phyloP scores from a whole-genome alignment of 2,113 vertebrate genomes.

The Oncorhynchus nerka region DNA sequence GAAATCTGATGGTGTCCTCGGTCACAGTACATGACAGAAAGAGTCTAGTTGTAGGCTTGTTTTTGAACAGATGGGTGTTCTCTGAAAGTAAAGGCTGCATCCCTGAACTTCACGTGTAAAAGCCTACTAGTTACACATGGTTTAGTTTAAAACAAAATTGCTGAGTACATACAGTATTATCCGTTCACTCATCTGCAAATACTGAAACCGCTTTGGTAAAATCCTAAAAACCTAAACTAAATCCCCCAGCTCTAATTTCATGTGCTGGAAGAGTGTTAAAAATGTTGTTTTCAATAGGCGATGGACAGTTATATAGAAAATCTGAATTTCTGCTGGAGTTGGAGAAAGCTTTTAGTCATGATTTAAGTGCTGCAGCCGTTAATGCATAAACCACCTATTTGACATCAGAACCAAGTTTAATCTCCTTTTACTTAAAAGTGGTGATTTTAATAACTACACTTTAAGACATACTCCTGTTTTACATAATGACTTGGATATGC shows the following conservation, averaged over 20 bases:
- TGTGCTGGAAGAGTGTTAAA: not conserved
- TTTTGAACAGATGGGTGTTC: no score
- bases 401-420: conserved; percentile 40
- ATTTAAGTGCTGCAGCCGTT: conserved; percentile 40
- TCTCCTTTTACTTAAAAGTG: conserved; percentile 44
- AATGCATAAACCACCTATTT: conserved; percentile 33
- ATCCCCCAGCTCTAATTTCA: not conserved
- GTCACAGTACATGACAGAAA: not conserved
- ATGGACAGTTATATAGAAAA: conserved; percentile 3
- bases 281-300: not conserved
- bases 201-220: not conserved
- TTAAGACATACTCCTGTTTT: conserved; percentile 45
- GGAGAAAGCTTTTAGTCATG: conserved; percentile 10
- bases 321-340: conserved; percentile 10
- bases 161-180: not conserved
- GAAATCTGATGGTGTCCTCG: conserved; percentile 9
- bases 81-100: conserved; percentile 7
- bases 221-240: not conserved
- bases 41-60: no score
- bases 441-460: conserved; percentile 55
- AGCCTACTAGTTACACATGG: not conserved
- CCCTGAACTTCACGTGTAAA: not conserved
- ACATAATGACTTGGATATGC: conserved; percentile 56
- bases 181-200: not conserved
- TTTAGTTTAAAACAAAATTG: not conserved